phyloP scores from a whole-genome alignment of 2,797 vertebrate genomes.

The Peromyscus nudipes region DNA sequence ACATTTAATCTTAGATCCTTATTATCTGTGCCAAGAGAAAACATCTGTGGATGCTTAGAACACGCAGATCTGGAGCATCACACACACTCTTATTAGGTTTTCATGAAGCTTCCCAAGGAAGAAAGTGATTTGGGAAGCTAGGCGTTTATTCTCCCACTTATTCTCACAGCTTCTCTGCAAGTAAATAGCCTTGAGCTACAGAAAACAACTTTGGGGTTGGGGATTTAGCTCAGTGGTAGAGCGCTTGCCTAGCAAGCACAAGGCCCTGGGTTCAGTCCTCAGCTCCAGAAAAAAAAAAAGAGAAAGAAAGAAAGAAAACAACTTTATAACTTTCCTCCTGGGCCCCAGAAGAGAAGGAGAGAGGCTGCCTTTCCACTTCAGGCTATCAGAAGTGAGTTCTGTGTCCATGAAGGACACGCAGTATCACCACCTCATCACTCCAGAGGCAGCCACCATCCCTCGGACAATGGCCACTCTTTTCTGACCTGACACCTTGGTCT shows the following conservation, averaged over 20 bases:
- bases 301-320: background rate
- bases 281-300: too few species aligned
- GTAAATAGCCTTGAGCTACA: background rate
- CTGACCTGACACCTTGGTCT: background rate
- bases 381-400: background rate
- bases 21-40: conserved; percentile 72
- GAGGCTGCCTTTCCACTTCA: background rate
- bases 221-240: too few species aligned
- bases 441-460: background rate
- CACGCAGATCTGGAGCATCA: conserved; percentile 22
- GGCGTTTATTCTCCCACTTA: conserved; percentile 2
- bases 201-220: background rate
- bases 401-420: background rate
- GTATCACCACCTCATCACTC: background rate
- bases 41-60: conserved; percentile 51
- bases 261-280: too few species aligned
- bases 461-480: background rate
- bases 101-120: conserved; percentile 69
- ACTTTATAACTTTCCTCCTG: background rate
- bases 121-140: conserved; percentile 68
- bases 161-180: conserved; percentile 69
- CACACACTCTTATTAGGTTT: conserved; percentile 65
- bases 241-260: too few species aligned
- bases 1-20: conserved; percentile 79
- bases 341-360: background rate